Percentiles rank a stretch among this genome's conserved stretches.
These are phyloP conservation scores for Oreotrochilus melanogaster DNA, from an alignment of 2,113 vertebrate species.

Conservation along the genomic window DNA sequence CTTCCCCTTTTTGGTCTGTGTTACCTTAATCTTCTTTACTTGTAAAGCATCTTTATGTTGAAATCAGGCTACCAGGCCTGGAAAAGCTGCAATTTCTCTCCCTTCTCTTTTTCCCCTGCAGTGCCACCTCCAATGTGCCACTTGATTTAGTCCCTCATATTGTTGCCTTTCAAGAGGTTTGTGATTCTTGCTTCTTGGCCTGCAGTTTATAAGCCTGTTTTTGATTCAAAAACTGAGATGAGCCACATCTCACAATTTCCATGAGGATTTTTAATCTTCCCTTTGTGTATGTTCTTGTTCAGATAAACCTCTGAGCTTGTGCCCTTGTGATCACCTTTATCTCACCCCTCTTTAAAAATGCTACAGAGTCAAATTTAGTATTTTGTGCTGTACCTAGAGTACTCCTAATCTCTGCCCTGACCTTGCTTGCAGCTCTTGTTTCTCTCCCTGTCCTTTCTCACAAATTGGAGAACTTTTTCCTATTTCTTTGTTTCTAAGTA, in stretches of 20 bases:
- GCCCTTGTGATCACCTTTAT: background rate
- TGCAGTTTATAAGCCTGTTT: background rate
- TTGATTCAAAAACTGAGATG: background rate
- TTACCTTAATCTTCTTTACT: background rate
- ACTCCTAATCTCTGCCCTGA: background rate
- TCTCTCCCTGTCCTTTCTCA: background rate
- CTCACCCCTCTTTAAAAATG: background rate
- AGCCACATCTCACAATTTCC: background rate
- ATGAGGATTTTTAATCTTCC: background rate
- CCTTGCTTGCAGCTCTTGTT: background rate
- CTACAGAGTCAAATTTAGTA: background rate
- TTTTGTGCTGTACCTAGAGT: background rate
- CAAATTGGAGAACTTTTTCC: background rate
- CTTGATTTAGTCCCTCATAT: conserved; percentile 1
- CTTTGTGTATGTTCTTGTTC: background rate
- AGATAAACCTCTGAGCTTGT: background rate
- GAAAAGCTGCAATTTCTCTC: background rate
- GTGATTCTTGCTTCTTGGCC: conserved; percentile 27
- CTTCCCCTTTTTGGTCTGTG: background rate
- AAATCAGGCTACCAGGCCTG: background rate
- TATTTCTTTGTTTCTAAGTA: background rate
- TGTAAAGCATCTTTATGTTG: background rate
- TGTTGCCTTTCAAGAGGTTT: conserved; percentile 26
- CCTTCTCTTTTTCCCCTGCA: background rate
- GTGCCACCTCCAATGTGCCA: background rate